phyloP scores from a whole-genome alignment of 2,113 vertebrate species.

The Paracanthobrama guichenoti region DNA sequence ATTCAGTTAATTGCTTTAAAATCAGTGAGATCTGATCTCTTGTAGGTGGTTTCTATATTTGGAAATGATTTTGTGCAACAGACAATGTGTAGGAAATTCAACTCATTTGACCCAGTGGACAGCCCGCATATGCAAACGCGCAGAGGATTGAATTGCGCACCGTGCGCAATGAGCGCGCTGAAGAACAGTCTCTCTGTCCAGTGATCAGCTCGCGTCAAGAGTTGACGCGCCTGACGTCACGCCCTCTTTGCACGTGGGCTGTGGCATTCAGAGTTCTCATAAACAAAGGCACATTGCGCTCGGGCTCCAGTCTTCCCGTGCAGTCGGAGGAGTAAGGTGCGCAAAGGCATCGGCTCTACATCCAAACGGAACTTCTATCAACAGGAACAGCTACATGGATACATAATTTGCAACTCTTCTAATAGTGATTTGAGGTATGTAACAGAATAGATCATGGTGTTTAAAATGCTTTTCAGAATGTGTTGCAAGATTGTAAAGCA shows the following conservation, averaged over 20 bases:
- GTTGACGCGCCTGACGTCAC: slow-evolving; percentile 54
- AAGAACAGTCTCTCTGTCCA: slow-evolving; percentile 40
- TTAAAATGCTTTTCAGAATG: neutral
- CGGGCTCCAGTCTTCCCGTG: slow-evolving; percentile 53
- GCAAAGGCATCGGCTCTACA: neutral
- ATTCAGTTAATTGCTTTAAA: neutral
- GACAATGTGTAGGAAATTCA: slow-evolving; percentile 27
- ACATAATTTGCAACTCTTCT: neutral
- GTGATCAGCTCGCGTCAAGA: slow-evolving; percentile 60
- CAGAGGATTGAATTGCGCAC: neutral
- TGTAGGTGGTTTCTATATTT: slow-evolving; percentile 13
- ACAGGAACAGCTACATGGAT: slow-evolving; percentile 28
- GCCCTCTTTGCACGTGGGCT: slow-evolving; percentile 59
- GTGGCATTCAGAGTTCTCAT: slow-evolving; percentile 58
- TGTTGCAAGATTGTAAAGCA: neutral
- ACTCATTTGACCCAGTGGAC: slow-evolving; percentile 22
- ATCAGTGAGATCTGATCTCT: slow-evolving; percentile 17
- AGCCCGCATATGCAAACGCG: slow-evolving; percentile 11
- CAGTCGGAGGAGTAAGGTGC: slow-evolving; percentile 19
- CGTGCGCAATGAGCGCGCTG: neutral
- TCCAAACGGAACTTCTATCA: slow-evolving; percentile 2
- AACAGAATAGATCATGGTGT: neutral
- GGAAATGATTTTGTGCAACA: neutral
- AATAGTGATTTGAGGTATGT: slow-evolving; percentile 26
- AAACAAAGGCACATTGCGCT: slow-evolving; percentile 78